A percentile compares a stretch with the other conserved stretches of the same genome.
Conservation (phyloP, 2,888 invertebrate species). For the Chirona hameri region DNA sequence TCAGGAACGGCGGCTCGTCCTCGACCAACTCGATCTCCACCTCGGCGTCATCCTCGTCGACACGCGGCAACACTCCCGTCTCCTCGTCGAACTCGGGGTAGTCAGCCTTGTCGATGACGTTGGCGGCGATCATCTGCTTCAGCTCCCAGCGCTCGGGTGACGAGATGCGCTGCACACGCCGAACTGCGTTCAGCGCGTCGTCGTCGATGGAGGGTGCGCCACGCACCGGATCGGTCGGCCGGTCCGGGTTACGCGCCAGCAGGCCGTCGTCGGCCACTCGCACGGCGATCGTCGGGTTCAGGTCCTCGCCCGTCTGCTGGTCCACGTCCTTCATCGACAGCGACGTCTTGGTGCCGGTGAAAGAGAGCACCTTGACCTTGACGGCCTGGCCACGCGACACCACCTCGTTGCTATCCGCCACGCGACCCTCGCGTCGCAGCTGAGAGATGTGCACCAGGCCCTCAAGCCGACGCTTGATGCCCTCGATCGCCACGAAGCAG, state of each 20-base stretch:
- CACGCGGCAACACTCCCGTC: slow-evolving; percentile 58
- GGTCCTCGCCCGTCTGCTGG: slow-evolving; percentile 87
- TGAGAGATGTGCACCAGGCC: slow-evolving; percentile 97
- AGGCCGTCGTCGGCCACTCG: slow-evolving; percentile 54
- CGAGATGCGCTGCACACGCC: slow-evolving; percentile 84
- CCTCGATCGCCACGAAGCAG: slow-evolving; percentile 94
- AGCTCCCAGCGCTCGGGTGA: slow-evolving; percentile 97
- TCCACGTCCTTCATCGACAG: slow-evolving; percentile 98
- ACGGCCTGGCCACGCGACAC: slow-evolving; percentile 84
- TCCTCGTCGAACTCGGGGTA: slow-evolving; percentile 97
- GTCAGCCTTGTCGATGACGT: slow-evolving; percentile 86
- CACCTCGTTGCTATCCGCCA: slow-evolving; percentile 90
- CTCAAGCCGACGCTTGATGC: slow-evolving; percentile 83
- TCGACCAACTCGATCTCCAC: slow-evolving; percentile 97
- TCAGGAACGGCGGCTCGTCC: slow-evolving; percentile 93
- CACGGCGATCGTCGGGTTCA: slow-evolving; percentile 68
- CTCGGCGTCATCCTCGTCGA: slow-evolving; percentile 74
- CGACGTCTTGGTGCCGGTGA: slow-evolving; percentile 92
- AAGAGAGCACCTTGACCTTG: slow-evolving; percentile 84
- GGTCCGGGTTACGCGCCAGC: slow-evolving; percentile 83
- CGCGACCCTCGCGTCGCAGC: slow-evolving; percentile 84
- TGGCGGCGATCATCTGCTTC: slow-evolving; percentile 93
- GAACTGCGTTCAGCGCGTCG: slow-evolving; percentile 63
- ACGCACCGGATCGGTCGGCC: slow-evolving; percentile 62
- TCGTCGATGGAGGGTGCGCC: slow-evolving; percentile 62